Percentiles rank a stretch among this genome's conserved stretches.
Conservation (phyloP, 2,113 vertebrate genomes). For the Gnathonemus echidnorhynchus region DNA sequence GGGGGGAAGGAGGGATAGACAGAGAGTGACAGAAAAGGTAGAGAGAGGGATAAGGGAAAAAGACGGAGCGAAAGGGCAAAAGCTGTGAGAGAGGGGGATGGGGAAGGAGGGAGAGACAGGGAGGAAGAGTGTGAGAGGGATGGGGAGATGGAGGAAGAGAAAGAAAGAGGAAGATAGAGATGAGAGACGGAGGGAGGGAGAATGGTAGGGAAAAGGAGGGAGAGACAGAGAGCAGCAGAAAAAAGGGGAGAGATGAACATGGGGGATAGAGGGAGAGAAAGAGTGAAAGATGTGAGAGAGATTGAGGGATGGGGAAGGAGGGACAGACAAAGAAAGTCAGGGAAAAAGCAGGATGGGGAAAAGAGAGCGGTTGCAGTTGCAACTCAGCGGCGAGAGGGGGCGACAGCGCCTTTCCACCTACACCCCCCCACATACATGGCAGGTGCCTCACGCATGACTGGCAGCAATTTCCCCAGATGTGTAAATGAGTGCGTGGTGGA, state of each 20-base stretch:
- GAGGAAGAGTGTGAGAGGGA: neutral
- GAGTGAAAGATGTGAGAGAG: neutral
- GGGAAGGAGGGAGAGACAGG: neutral
- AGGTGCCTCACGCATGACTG: slow-evolving; percentile 79
- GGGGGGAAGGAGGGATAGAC: neutral
- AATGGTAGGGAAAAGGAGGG: neutral
- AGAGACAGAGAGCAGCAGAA: neutral
- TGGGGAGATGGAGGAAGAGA: neutral
- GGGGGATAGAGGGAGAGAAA: neutral
- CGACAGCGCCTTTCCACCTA: slow-evolving; percentile 57
- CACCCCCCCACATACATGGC: slow-evolving; percentile 67
- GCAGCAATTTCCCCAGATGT: slow-evolving; percentile 96
- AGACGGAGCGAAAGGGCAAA: neutral
- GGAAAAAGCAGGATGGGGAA: neutral
- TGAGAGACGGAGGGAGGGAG: neutral
- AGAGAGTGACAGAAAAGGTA: neutral
- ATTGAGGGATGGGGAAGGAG: neutral
- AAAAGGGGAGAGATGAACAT: neutral
- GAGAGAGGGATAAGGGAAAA: neutral
- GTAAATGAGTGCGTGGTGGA: slow-evolving; percentile 95
- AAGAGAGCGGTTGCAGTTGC: slow-evolving; percentile 38
- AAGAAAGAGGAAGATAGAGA: neutral
- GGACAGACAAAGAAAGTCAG: neutral
- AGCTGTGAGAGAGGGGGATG: neutral
- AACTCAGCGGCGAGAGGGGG: slow-evolving; percentile 64